Conservation (phyloP, 2,797 vertebrate genomes). For the Thaleichthys pacificus region DNA sequence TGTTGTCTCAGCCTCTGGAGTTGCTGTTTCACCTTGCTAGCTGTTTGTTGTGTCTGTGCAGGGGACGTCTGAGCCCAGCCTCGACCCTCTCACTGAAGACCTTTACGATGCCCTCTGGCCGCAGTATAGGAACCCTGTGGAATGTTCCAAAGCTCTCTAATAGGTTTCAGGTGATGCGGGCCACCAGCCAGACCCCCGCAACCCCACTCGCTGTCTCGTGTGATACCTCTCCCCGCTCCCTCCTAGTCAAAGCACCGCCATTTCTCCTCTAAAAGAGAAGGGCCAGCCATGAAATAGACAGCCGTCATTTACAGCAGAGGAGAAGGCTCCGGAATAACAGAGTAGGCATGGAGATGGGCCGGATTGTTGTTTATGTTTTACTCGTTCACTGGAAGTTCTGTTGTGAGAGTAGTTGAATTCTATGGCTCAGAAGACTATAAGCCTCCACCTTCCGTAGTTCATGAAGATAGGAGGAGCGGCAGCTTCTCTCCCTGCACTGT, state of each 20-base stretch:
- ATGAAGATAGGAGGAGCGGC: constrained; percentile 26
- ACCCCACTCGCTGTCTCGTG: constrained; percentile 57
- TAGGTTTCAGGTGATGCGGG: constrained; percentile 81
- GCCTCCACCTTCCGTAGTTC: not conserved
- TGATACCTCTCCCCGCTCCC: constrained; percentile 57
- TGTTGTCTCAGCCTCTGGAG: constrained; percentile 33
- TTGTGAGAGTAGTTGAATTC: too few relatives aligned
- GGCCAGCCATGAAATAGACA: constrained; percentile 39
- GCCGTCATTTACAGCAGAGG: constrained; percentile 28
- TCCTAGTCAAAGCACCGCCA: constrained; percentile 52
- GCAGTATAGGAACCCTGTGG: constrained; percentile 76
- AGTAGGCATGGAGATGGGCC: not conserved
- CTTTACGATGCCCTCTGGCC: constrained; percentile 81
- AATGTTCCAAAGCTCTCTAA: constrained; percentile 82
- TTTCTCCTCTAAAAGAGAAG: constrained; percentile 60
- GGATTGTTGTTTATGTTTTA: too few relatives aligned
- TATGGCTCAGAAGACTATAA: too few relatives aligned
- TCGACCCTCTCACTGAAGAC: constrained; percentile 66
- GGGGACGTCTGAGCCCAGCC: constrained; percentile 45
- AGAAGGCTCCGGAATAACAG: too few relatives aligned
- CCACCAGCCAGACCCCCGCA: constrained; percentile 66
- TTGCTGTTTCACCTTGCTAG: constrained; percentile 68
- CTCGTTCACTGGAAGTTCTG: too few relatives aligned
- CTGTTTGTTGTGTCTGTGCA: constrained; percentile 38
- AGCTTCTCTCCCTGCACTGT: constrained; percentile 29